A percentile compares a stretch with the other conserved stretches of the same genome.
Conservation (phyloP, 2,888 invertebrate species). For the Coleophora deauratella region DNA sequence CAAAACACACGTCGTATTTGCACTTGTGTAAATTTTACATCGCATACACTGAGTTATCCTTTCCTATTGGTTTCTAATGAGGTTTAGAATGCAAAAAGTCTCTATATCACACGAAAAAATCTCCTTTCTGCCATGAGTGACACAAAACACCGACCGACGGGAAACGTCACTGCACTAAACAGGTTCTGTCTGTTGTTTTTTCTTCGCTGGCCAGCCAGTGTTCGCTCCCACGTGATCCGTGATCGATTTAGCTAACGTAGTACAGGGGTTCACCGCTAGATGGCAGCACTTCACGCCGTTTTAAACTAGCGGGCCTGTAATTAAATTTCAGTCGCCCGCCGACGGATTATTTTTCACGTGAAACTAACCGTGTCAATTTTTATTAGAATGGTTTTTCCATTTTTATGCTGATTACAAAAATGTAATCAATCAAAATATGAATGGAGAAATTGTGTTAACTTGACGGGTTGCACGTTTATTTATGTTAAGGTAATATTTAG, state of each 20-base stretch:
- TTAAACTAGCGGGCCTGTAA: slow-evolving; percentile 23
- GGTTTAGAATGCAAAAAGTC: too few species aligned
- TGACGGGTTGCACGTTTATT: slow-evolving; percentile 6
- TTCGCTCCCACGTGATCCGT: slow-evolving; percentile 47
- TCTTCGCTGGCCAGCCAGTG: slow-evolving; percentile 13
- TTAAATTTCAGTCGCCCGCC: slow-evolving; percentile 25
- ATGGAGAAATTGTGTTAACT: background rate
- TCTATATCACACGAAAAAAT: background rate
- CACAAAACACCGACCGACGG: slow-evolving; percentile 56
- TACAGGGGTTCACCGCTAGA: slow-evolving; percentile 31
- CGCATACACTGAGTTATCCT: too few species aligned
- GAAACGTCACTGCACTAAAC: slow-evolving; percentile 58
- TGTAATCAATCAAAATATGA: slow-evolving; percentile 9
- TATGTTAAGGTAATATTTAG: too few species aligned
- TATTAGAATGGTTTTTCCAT: slow-evolving; percentile 35
- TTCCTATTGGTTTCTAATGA: too few species aligned
- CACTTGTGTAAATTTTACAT: background rate
- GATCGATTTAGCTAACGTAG: slow-evolving; percentile 36
- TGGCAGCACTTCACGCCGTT: slow-evolving; percentile 27
- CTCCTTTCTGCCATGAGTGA: slow-evolving; percentile 15
- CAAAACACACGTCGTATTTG: background rate
- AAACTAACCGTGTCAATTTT: slow-evolving; percentile 44
- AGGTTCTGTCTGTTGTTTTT: slow-evolving; percentile 46
- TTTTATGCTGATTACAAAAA: slow-evolving; percentile 46
- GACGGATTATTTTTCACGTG: slow-evolving; percentile 27